These are phyloP conservation scores for Buathra laborator DNA, from an alignment of 2,888 invertebrate species.

Conservation along the genomic window DNA sequence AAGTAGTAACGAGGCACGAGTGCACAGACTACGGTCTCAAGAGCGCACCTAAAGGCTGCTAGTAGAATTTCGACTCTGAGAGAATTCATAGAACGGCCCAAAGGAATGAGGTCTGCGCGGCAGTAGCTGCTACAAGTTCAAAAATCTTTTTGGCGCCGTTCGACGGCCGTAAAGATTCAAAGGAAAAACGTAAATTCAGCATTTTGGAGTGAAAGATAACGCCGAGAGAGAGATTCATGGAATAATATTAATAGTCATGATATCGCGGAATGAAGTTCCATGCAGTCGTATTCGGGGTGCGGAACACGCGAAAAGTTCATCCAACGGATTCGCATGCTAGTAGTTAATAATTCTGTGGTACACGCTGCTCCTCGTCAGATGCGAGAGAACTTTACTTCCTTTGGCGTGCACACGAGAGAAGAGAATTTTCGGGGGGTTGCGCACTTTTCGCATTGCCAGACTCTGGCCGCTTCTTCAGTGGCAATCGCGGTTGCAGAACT, in stretches of 20 bases:
- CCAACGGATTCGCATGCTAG: not conserved
- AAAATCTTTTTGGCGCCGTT: not conserved
- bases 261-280: not conserved
- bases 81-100: slow-evolving; percentile 19
- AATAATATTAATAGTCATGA: not conserved
- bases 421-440: slow-evolving; percentile 10
- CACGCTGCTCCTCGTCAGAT: not conserved
- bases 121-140: not conserved
- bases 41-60: slow-evolving; percentile 13
- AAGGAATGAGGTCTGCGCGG: not conserved
- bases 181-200: not conserved
- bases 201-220: not conserved
- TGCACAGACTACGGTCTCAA: slow-evolving; percentile 28
- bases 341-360: slow-evolving; percentile 10
- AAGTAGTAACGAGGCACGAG: slow-evolving; percentile 63
- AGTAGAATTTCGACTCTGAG: slow-evolving; percentile 6
- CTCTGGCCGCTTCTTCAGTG: not conserved
- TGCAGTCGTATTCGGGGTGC: not conserved
- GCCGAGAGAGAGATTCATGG: not conserved
- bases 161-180: not conserved
- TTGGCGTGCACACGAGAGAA: not conserved
- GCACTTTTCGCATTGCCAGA: slow-evolving; percentile 32
- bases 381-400: slow-evolving; percentile 7
- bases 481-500: not conserved
- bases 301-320: not conserved